Evolutionary conservation across 2,888 invertebrate species (phyloP).

Genomic region (Diloba caeruleocephala): DNA sequence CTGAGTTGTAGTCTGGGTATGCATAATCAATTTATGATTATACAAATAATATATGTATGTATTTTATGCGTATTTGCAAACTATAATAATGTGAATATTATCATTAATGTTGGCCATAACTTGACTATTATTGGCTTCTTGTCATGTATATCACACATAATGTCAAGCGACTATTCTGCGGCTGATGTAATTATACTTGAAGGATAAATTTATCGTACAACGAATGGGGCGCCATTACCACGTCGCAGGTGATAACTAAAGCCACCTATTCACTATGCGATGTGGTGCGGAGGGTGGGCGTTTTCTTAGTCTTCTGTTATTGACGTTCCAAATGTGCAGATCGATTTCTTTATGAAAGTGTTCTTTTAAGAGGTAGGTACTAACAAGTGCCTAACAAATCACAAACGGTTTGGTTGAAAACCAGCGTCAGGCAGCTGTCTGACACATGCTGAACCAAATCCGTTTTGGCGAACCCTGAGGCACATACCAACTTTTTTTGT

Average conservation of each 20-base stretch:
- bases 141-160: slow-evolving; percentile 12
- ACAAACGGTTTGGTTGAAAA: too few species aligned
- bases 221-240: not conserved
- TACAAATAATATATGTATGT: slow-evolving; percentile 29
- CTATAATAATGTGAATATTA: slow-evolving; percentile 9
- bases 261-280: not conserved
- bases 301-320: too few species aligned
- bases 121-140: slow-evolving; percentile 11
- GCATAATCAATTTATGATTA: slow-evolving; percentile 11
- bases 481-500: too few species aligned
- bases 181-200: slow-evolving; percentile 13
- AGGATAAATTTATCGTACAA: slow-evolving; percentile 24
- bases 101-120: slow-evolving; percentile 27
- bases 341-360: too few species aligned
- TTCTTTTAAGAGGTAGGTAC: too few species aligned
- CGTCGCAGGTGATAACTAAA: not conserved
- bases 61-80: slow-evolving; percentile 14
- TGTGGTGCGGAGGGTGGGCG: too few species aligned
- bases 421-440: too few species aligned
- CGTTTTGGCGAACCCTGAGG: too few species aligned
- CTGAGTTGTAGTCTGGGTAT: slow-evolving; percentile 13
- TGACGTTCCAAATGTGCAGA: too few species aligned
- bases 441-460: too few species aligned
- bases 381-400: too few species aligned
- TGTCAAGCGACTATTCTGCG: slow-evolving; percentile 7